These are phyloP conservation scores for Charanyca ferruginea DNA, from an alignment of 2,888 invertebrate species.

Conservation along the genomic window DNA sequence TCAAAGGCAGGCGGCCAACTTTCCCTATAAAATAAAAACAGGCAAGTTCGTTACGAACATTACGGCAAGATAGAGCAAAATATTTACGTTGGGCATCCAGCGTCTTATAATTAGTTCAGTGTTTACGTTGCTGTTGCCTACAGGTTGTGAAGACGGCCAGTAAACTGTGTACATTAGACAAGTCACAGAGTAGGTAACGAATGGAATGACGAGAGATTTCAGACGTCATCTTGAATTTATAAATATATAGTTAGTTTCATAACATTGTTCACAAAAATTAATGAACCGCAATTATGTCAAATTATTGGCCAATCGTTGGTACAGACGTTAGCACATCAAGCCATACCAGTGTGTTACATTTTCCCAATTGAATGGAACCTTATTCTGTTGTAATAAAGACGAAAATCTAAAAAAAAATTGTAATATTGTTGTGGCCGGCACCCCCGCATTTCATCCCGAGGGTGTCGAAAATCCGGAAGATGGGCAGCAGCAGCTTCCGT, in stretches of 20 bases:
- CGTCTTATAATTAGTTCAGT: conserved; percentile 80
- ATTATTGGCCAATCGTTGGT: too few relatives aligned
- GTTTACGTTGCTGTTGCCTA: conserved; percentile 70
- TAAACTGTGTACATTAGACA: conserved; percentile 62
- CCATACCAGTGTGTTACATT: too few relatives aligned
- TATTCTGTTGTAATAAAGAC: too few relatives aligned
- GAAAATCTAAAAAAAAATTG: too few relatives aligned
- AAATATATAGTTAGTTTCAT: neutral
- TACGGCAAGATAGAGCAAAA: conserved; percentile 57
- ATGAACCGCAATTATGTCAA: too few relatives aligned
- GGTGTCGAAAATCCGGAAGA: too few relatives aligned
- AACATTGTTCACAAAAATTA: neutral
- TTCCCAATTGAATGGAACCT: too few relatives aligned
- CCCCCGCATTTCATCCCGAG: too few relatives aligned
- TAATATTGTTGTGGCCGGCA: too few relatives aligned
- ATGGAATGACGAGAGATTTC: conserved; percentile 2
- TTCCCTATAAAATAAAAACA: conserved; percentile 61
- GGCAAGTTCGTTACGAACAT: conserved; percentile 51
- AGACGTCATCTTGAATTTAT: neutral
- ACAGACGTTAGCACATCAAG: too few relatives aligned
- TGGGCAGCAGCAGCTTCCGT: too few relatives aligned
- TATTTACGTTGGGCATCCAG: conserved; percentile 74
- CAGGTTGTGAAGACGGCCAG: conserved; percentile 61
- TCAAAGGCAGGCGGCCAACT: conserved; percentile 48
- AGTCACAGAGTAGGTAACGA: conserved; percentile 1